Evolutionary conservation across 2,113 vertebrate species (phyloP).

Genomic region (Canis aureus): DNA sequence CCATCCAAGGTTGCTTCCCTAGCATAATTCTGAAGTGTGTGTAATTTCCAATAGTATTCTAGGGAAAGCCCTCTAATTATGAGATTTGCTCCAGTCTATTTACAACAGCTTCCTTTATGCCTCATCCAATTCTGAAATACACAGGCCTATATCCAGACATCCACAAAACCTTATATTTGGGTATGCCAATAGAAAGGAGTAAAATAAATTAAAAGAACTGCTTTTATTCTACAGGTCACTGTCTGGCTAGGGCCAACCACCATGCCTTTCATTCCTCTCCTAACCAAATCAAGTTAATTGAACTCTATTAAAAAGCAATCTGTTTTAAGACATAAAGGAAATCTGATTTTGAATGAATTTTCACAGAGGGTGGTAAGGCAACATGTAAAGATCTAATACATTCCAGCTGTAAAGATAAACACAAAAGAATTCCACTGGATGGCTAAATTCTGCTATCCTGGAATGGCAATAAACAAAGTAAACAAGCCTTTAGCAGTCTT

Average conservation of each 20-base stretch:
- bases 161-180: neutral
- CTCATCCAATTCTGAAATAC: neutral
- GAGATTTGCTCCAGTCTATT: neutral
- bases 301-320: neutral
- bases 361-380: neutral
- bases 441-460: neutral
- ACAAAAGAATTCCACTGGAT: neutral
- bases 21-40: neutral
- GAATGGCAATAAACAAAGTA: neutral
- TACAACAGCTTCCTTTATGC: neutral
- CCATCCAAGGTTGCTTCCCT: neutral
- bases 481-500: neutral
- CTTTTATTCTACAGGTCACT: slow-evolving; percentile 16
- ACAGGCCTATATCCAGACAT: neutral
- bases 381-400: neutral
- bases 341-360: slow-evolving; percentile 48
- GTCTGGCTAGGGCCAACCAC: neutral
- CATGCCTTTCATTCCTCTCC: neutral
- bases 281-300: neutral
- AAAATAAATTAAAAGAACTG: neutral
- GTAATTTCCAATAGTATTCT: neutral
- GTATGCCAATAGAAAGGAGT: neutral
- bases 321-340: neutral
- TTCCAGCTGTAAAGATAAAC: slow-evolving; percentile 33
- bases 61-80: neutral